Conservation (phyloP, 2,888 invertebrate species). For the Nemotelus pantherinus region DNA sequence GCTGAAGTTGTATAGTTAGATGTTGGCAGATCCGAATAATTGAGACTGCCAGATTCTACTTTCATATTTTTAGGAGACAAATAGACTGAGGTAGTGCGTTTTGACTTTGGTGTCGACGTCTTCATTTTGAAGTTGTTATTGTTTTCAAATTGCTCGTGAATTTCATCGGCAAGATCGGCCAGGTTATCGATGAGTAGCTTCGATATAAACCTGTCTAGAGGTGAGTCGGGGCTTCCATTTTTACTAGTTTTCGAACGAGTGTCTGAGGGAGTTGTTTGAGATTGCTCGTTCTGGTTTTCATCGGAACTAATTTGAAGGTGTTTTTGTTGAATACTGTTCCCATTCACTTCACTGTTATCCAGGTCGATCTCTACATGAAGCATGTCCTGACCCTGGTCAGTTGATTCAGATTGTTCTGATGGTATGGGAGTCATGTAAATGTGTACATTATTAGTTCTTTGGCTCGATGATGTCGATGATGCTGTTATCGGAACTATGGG, state of each 20-base stretch:
- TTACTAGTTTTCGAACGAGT: conserved; percentile 45
- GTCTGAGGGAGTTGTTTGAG: conserved; percentile 12
- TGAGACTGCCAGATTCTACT: not conserved
- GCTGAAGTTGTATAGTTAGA: conserved; percentile 12
- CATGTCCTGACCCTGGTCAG: conserved; percentile 49
- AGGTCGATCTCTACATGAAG: conserved; percentile 47
- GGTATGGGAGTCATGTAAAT: conserved; percentile 49
- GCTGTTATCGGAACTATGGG: conserved; percentile 32
- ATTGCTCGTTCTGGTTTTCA: conserved; percentile 25
- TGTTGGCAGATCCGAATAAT: not conserved
- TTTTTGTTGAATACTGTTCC: not conserved
- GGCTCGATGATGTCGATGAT: conserved; percentile 20
- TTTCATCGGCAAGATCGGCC: conserved; percentile 66
- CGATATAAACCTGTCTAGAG: conserved; percentile 67
- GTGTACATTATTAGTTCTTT: conserved; percentile 47
- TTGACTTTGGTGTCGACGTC: conserved; percentile 37
- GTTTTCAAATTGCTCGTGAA: conserved; percentile 63
- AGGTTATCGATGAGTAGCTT: conserved; percentile 68
- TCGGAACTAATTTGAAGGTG: conserved; percentile 14
- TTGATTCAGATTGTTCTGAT: conserved; percentile 28
- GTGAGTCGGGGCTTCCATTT: conserved; percentile 46
- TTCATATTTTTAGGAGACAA: conserved; percentile 20
- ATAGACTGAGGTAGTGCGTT: conserved; percentile 23
- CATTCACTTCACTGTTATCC: conserved; percentile 30
- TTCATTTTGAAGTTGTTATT: conserved; percentile 55